Evolutionary conservation across 92 coral and sea anemone genomes (phyloP), one percentile per base, ranked within the genome.

Genomic region (Porites lobata): DNA sequence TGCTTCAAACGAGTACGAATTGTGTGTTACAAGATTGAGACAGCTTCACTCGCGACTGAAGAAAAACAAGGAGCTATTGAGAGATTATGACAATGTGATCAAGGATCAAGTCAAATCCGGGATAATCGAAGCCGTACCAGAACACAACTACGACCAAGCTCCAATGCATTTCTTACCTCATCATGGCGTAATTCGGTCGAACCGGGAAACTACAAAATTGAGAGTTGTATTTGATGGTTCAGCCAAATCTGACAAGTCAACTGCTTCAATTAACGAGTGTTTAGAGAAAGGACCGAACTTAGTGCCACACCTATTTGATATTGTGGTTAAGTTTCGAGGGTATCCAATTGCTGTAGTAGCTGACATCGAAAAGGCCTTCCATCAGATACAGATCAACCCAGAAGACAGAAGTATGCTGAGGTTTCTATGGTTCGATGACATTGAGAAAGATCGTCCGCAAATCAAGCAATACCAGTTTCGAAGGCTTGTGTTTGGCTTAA

Each of bases 11-110:
- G 79, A 92, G 81, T 89, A 74, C 26, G 71, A 68, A 26, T 22
- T 89, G 71, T 92, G 92, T 72, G 65, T 69, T 0, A 73, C 74
- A 17, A 87, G 93, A 80, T 79, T 92, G 65, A 85, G 83, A 89
- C 84, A 86, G 21, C 85, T 89, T 24, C 88, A 84, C 84, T 43
- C 78, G 51, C 76, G 86, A 66, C 74, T 92, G 47, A 70, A 85
- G 54, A 72, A 69, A 51, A 82, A 92, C 66, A 91, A 83, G 29
- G 80, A 92, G 47, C 82, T 88, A 56, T 74, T 89, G 20, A 74
- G 18, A 50, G 86, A 87, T 43, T 91, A 87, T 67, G 85, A 87
- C 79, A 77, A 83, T 59, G 81, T 87, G 14, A 91, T 87, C 78
- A 62, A 87, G 79, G 89, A 87, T 29, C 92, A 91, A 78, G 70